Evolutionary conservation across 2,888 invertebrate genomes (phyloP), one percentile per base, ranked within the genome.

Genomic region (Odontocerum albicorne): DNA sequence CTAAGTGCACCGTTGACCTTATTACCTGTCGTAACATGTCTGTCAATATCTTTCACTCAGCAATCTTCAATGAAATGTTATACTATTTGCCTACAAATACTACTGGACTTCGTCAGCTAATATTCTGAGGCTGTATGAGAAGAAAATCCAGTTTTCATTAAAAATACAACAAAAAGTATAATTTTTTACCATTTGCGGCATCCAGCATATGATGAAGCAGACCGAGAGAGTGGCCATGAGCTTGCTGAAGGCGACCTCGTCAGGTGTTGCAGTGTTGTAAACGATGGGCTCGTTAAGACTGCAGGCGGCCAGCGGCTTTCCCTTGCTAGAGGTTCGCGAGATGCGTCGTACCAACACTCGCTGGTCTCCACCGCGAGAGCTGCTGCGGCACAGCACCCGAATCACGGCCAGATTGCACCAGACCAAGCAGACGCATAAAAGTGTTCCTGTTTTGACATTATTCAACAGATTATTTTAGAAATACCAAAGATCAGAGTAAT

Each of bases 381-480:
- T 70, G 66, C 87, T 78, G 55, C 80, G 81, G 66, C 82, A 86
- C 57, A 92, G 75, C 22, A 89, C 88, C 59, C 84, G 79, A 57
- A 90, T 88, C 55, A 93, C 92, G 7, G 89, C 87, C 65, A 90
- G 71, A 73, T 93, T 93, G 73, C 91, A 92, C 70, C 85, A 83
- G 51, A 90, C 90, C 66, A 92, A 88, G 55, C 88, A 82, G 32
- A 84, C 64, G 68, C 89, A 89, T 43, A 92, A 78, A 13, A 83
- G 65, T 1, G 84, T 83, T 27, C 92, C 91, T 90, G 71, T 10
- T n/a, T n/a, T n/a, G n/a, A n/a, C n/a, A n/a, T n/a, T n/a, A n/a
- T n/a, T n/a, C n/a, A n/a, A n/a, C n/a, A n/a, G n/a, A n/a, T n/a
- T n/a, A n/a, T n/a, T n/a, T n/a, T n/a, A n/a, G n/a, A n/a, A n/a